Conservation (phyloP, 2,113 vertebrate species). For the Syngnathoides biaculeatus region DNA sequence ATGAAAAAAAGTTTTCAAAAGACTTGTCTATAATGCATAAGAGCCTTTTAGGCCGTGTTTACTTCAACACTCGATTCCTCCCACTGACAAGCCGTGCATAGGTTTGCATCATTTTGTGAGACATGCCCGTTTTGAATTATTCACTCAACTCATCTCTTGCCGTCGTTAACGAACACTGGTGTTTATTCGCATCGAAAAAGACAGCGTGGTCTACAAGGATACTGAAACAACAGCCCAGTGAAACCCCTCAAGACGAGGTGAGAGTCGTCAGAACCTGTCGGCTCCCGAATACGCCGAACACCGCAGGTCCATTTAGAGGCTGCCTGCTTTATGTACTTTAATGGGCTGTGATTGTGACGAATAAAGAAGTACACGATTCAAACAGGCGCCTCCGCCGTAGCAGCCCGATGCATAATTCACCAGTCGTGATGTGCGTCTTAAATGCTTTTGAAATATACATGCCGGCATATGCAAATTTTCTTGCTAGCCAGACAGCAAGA, state of each 20-base stretch:
- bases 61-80: slow-evolving; percentile 65
- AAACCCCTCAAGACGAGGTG: slow-evolving; percentile 80
- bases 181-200: slow-evolving; percentile 51
- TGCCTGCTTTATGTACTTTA: slow-evolving; percentile 74
- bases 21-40: slow-evolving; percentile 76
- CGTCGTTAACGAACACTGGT: slow-evolving; percentile 63
- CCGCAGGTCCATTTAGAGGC: slow-evolving; percentile 85
- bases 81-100: slow-evolving; percentile 67
- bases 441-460: slow-evolving; percentile 95
- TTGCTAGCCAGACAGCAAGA: slow-evolving; percentile 75
- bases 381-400: slow-evolving; percentile 81
- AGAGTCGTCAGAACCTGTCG: slow-evolving; percentile 90
- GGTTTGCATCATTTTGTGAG: slow-evolving; percentile 76
- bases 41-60: slow-evolving; percentile 74
- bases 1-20: slow-evolving; percentile 68
- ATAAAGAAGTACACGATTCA: slow-evolving; percentile 85
- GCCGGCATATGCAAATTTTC: slow-evolving; percentile 90
- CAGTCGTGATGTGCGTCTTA: slow-evolving; percentile 83
- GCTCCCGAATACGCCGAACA: slow-evolving; percentile 80
- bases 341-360: slow-evolving; percentile 75
- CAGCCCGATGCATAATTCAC: slow-evolving; percentile 92
- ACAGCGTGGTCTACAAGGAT: slow-evolving; percentile 65
- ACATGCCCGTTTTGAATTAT: slow-evolving; percentile 79
- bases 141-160: slow-evolving; percentile 72
- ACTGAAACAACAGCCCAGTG: slow-evolving; percentile 65